Evolutionary conservation across 2,888 invertebrate species (phyloP).

Genomic region (Conomelus anceps): DNA sequence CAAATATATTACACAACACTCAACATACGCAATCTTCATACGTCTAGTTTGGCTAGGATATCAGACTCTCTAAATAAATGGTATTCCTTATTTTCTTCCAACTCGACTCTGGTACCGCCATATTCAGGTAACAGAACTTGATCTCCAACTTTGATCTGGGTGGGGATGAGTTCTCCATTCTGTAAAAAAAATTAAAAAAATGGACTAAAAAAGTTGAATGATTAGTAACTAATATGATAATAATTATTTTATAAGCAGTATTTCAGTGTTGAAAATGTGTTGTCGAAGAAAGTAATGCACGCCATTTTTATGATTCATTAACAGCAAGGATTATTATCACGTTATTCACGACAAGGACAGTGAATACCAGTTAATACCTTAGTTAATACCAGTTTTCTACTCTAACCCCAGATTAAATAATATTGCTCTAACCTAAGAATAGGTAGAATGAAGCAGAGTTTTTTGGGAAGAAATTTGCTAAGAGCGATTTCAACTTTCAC

Average conservation of each 20-base stretch:
- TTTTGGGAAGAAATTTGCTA: too few species aligned
- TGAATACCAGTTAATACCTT: too few species aligned
- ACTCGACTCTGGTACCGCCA: slow-evolving; percentile 92
- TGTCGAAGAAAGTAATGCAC: background rate
- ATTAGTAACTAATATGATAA: background rate
- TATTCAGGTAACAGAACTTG: slow-evolving; percentile 94
- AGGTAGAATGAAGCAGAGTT: too few species aligned
- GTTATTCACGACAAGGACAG: too few species aligned
- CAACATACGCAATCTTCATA: slow-evolving; percentile 3
- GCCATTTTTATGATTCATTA: background rate
- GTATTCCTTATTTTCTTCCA: slow-evolving; percentile 83
- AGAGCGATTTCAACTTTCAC: too few species aligned
- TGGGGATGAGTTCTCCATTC: slow-evolving; percentile 73
- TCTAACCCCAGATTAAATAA: too few species aligned
- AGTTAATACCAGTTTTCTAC: too few species aligned
- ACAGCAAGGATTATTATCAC: background rate
- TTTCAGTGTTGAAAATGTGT: background rate
- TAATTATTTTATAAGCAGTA: background rate
- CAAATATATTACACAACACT: background rate
- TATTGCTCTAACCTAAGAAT: too few species aligned
- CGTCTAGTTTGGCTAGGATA: slow-evolving; percentile 85
- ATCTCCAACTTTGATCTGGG: slow-evolving; percentile 84
- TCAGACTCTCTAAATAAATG: slow-evolving; percentile 93
- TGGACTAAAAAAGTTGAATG: background rate
- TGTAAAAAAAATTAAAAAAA: slow-evolving; percentile 43